A percentile compares a stretch with the other conserved stretches of the same genome.
These are phyloP conservation scores for Oeneis ivallda DNA, from an alignment of 2,888 invertebrate species.

Conservation along the genomic window DNA sequence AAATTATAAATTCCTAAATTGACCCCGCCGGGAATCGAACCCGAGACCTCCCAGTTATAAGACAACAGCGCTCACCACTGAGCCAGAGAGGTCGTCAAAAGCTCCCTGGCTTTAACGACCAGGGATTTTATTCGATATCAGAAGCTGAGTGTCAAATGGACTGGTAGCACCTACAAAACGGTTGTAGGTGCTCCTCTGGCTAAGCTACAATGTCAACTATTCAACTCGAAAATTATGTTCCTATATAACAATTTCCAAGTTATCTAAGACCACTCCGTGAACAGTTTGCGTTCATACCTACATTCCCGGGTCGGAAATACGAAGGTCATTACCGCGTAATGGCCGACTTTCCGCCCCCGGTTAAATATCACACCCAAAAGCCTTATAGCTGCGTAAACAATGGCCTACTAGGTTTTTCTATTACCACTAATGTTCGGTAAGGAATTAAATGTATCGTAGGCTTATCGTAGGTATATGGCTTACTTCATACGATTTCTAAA, in stretches of 20 bases:
- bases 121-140: too few species aligned
- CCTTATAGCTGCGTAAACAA: constrained; percentile 23
- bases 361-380: constrained; percentile 23
- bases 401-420: constrained; percentile 17
- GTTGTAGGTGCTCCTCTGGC: background rate
- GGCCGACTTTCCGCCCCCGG: constrained; percentile 18
- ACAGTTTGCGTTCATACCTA: constrained; percentile 1
- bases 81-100: too few species aligned
- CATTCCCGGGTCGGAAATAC: constrained; percentile 2
- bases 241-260: background rate
- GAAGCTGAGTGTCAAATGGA: background rate
- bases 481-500: background rate
- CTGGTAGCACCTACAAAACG: background rate
- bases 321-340: constrained; percentile 17
- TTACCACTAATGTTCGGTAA: constrained; percentile 17
- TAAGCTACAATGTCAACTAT: background rate
- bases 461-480: background rate
- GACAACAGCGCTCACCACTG: too few species aligned
- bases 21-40: too few species aligned
- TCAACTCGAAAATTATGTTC: constrained; percentile 1
- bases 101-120: too few species aligned
- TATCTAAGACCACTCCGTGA: background rate
- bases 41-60: too few species aligned
- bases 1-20: too few species aligned
- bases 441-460: constrained; percentile 7